A percentile compares a stretch with the other conserved stretches of the same genome.
Evolutionary conservation across 2,797 vertebrate genomes (phyloP).

Genomic region (Mormyrus hasselquistii): DNA sequence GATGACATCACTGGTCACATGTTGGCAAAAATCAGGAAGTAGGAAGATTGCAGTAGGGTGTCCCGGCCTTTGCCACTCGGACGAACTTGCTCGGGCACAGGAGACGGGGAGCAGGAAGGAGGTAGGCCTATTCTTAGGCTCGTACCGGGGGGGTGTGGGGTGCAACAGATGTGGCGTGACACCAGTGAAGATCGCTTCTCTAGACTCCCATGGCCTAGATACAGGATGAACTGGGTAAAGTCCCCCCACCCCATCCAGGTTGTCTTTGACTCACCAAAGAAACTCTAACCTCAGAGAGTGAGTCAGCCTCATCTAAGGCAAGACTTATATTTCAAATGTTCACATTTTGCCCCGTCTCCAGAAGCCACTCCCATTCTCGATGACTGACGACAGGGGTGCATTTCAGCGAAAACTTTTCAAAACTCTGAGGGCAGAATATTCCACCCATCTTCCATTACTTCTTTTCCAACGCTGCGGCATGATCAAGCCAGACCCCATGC

Average conservation of each 20-base stretch:
- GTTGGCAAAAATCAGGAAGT: not conserved
- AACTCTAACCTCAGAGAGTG: not conserved
- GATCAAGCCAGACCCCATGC: not conserved
- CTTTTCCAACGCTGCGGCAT: not conserved
- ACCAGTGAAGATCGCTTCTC: not conserved
- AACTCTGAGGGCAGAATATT: not conserved
- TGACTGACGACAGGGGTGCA: not conserved
- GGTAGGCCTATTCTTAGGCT: conserved; percentile 11
- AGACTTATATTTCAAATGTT: not conserved
- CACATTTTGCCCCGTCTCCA: not conserved
- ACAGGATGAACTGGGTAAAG: not conserved
- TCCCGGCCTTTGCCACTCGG: not conserved
- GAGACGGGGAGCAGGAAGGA: not conserved
- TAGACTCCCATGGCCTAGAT: conserved; percentile 7
- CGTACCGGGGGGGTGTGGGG: not conserved
- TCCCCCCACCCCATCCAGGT: not conserved
- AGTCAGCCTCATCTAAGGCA: not conserved
- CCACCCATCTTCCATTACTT: not conserved
- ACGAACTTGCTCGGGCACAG: not conserved
- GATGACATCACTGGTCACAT: not conserved
- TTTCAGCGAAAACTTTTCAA: not conserved
- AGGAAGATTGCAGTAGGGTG: not conserved
- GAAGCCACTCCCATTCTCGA: not conserved
- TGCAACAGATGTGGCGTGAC: not conserved
- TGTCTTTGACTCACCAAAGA: conserved; percentile 2